Evolutionary conservation across 2,888 invertebrate species (phyloP).

Genomic region (Phania funesta): DNA sequence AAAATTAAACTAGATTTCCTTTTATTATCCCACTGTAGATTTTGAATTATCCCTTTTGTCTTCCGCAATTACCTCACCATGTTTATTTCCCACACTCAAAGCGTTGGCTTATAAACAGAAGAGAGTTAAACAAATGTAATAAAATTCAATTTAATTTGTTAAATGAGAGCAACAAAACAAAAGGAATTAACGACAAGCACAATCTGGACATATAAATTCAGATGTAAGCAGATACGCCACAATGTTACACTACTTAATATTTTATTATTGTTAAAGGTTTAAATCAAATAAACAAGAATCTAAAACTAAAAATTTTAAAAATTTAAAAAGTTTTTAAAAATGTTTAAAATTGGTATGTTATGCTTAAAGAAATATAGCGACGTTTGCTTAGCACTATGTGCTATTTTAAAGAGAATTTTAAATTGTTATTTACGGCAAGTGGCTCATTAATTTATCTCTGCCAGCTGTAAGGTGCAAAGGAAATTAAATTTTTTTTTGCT

Average conservation of each 20-base stretch:
- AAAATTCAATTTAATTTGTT: conserved; percentile 67
- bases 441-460: too few relatives aligned
- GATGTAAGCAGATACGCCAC: not conserved
- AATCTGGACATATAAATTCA: not conserved
- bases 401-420: too few relatives aligned
- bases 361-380: too few relatives aligned
- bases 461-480: conserved; percentile 2
- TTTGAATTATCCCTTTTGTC: conserved; percentile 54
- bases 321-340: too few relatives aligned
- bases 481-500: too few relatives aligned
- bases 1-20: too few relatives aligned
- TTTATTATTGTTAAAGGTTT: too few relatives aligned
- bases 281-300: too few relatives aligned
- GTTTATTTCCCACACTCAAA: not conserved
- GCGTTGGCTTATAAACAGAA: conserved; percentile 65
- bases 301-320: too few relatives aligned
- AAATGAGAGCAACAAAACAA: conserved; percentile 60
- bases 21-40: conserved; percentile 25
- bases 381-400: too few relatives aligned
- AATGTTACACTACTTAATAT: not conserved
- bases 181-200: conserved; percentile 46
- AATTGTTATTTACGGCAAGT: too few relatives aligned
- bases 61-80: not conserved
- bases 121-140: conserved; percentile 55
- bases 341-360: too few relatives aligned